A percentile compares a stretch with the other conserved stretches of the same genome.
Evolutionary conservation across 2,113 vertebrate species (phyloP).

Genomic region (Chaenocephalus aceratus): DNA sequence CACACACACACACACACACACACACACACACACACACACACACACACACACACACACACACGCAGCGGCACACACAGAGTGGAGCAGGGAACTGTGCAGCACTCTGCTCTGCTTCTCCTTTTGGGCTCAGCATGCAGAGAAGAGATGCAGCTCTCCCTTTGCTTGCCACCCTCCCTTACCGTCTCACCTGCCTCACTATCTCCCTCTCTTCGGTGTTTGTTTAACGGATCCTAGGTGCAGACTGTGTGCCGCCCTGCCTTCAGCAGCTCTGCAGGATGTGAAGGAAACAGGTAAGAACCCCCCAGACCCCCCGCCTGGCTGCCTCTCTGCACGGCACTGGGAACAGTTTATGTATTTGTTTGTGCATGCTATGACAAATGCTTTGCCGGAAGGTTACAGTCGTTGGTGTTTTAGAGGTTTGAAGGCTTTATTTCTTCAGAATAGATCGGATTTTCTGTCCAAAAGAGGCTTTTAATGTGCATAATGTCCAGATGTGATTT

Average conservation of each 20-base stretch:
- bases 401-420: not conserved
- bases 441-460: no score
- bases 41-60: not conserved
- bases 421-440: not conserved
- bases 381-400: slow-evolving; percentile 6
- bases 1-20: slow-evolving; percentile 17
- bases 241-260: slow-evolving; percentile 33
- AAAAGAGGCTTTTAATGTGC: slow-evolving; percentile 1
- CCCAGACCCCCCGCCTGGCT: slow-evolving; percentile 1
- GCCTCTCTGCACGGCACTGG: slow-evolving; percentile 20
- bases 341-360: slow-evolving; percentile 13
- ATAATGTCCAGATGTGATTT: slow-evolving; percentile 4
- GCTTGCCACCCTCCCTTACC: slow-evolving; percentile 10
- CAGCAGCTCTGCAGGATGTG: slow-evolving; percentile 63
- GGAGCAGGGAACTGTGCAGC: slow-evolving; percentile 36
- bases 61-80: slow-evolving; percentile 15
- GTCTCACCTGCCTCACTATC: not conserved
- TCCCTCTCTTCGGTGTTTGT: not conserved
- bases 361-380: not conserved
- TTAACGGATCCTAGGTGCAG: slow-evolving; percentile 28
- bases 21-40: no score
- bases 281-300: slow-evolving; percentile 63
- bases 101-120: slow-evolving; percentile 37
- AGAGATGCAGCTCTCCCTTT: slow-evolving; percentile 44
- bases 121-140: slow-evolving; percentile 51